Evolutionary conservation across 2,113 vertebrate species (phyloP).

Genomic region (Brevimyrus niger): DNA sequence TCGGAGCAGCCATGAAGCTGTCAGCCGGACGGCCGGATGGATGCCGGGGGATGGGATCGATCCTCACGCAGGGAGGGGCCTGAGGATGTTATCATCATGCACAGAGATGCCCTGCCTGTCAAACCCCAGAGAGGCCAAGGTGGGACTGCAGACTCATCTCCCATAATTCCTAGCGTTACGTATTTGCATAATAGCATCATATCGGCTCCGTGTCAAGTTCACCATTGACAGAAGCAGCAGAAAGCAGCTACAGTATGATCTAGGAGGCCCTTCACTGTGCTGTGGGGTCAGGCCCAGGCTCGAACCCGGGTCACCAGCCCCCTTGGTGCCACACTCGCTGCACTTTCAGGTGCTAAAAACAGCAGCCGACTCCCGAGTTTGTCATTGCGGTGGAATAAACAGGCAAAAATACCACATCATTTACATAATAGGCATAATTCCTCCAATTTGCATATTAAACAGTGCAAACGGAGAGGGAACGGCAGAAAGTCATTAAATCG

Average conservation of each 20-base stretch:
- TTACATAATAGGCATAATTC: slow-evolving; percentile 31
- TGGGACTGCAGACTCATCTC: neutral
- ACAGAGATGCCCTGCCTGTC: neutral
- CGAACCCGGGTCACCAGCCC: slow-evolving; percentile 11
- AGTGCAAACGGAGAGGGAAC: neutral
- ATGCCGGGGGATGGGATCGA: neutral
- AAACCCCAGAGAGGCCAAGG: neutral
- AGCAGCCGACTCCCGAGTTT: slow-evolving; percentile 21
- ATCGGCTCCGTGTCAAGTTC: neutral
- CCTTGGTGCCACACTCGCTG: neutral
- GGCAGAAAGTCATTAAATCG: slow-evolving; percentile 9
- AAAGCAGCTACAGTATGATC: neutral
- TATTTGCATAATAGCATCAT: neutral
- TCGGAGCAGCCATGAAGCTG: neutral
- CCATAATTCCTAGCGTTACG: neutral
- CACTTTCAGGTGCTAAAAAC: slow-evolving; percentile 21
- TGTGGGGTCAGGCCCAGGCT: neutral
- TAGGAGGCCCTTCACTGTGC: neutral
- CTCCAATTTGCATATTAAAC: slow-evolving; percentile 24
- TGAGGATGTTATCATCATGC: neutral
- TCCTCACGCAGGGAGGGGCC: neutral
- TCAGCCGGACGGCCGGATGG: neutral
- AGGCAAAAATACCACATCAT: slow-evolving; percentile 29
- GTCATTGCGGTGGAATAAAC: slow-evolving; percentile 18
- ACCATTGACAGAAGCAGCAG: neutral